Evolutionary conservation across 2,113 vertebrate genomes (phyloP), one percentile per base, ranked within the genome.

Genomic region (Onychostoma macrolepis): DNA sequence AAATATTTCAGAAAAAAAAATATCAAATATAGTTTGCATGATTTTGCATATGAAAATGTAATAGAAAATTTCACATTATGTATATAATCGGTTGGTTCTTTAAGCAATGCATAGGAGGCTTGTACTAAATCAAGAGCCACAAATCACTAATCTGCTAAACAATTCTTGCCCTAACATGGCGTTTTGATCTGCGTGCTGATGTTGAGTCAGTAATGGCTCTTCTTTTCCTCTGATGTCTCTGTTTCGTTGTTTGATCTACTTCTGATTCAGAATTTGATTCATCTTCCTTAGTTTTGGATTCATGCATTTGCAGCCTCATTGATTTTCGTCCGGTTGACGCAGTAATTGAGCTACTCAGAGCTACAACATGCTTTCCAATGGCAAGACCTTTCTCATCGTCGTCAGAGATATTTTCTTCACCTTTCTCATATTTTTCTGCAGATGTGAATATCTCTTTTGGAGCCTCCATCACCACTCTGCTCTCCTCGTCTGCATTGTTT

Each of bases 141-240:
- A 41, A 36, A 80, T 61, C 50, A 41, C n/a, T 17, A 36, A 80
- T 61, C 50, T 38, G 9, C 53, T 86, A 86, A 28, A 75, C 13
- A 9, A n/a, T 67, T 67, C 69, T 56, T 56, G 7, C 38, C 38
- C 50, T 86, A 24, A 26, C 80, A n/a, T 81, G 71, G 36, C 77
- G 82, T 69, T 85, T 81, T 12, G 85, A 89, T 81, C 82, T 80
- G 30, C 82, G 85, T 65, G 26, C 21, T 36, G 76, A 58, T 45
- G 63, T 69, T 53, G 11, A 38, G 4, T 87, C 58, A 50, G 3
- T 41, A 79, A 50, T 24, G 65, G 84, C 45, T 63, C 78, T 87
- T 87, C 80, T 85, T 85, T 77, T 87, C 28, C 26, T 69, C 28
- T 76, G 28, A 63, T 21, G 28, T 43, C 36, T 87, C 48, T 72